Percentiles rank a stretch among this genome's conserved stretches.
phyloP scores from a whole-genome alignment of 2,888 invertebrate species.

The Heliconius hortense region DNA sequence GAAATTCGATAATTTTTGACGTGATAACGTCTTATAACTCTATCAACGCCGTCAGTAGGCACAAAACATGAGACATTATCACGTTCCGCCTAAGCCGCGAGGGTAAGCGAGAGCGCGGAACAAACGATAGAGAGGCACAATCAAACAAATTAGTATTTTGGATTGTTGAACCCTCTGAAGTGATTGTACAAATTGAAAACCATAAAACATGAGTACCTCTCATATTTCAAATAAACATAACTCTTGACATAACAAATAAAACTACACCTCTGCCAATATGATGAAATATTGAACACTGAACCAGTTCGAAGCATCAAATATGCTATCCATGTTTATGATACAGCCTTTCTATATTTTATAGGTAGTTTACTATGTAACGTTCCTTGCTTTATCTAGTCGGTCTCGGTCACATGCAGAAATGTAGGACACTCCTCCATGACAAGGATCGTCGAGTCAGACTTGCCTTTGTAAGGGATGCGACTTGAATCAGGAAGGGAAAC shows the following conservation, averaged over 20 bases:
- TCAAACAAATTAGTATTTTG: not conserved
- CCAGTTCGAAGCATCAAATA: slow-evolving; percentile 15
- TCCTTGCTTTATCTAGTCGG: slow-evolving; percentile 37
- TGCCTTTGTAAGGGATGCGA: slow-evolving; percentile 39
- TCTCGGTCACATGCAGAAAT: slow-evolving; percentile 47
- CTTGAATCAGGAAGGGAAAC: slow-evolving; percentile 27
- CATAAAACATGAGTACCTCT: slow-evolving; percentile 11
- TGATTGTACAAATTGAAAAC: slow-evolving; percentile 3
- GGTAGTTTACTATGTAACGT: slow-evolving; percentile 5
- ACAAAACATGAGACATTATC: too few relatives aligned
- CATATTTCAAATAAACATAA: slow-evolving; percentile 30
- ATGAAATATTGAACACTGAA: slow-evolving; percentile 34
- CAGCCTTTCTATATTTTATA: not conserved
- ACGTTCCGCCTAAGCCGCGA: too few relatives aligned
- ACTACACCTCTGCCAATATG: slow-evolving; percentile 33
- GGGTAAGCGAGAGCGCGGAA: too few relatives aligned
- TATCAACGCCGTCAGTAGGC: too few relatives aligned
- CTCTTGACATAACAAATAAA: slow-evolving; percentile 32
- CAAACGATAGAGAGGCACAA: too few relatives aligned
- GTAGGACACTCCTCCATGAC: slow-evolving; percentile 46
- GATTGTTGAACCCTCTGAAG: not conserved
- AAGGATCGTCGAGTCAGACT: slow-evolving; percentile 45
- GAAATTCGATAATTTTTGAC: too few relatives aligned
- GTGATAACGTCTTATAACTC: too few relatives aligned
- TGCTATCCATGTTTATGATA: slow-evolving; percentile 6